phyloP scores from a whole-genome alignment of 2,113 vertebrate species.

The Chloebia gouldiae region DNA sequence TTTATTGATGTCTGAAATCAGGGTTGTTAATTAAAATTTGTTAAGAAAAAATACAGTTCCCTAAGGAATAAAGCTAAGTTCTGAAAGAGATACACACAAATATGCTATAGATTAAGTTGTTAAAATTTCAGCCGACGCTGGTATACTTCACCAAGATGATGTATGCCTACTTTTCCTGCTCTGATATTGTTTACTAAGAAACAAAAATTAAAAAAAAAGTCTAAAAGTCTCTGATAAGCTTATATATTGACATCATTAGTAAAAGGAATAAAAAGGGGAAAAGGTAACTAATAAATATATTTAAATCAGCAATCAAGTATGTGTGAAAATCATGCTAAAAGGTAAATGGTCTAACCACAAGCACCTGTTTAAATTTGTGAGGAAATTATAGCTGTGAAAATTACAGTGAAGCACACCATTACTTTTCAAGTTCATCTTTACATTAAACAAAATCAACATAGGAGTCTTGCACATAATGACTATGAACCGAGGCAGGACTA shows the following conservation, averaged over 20 bases:
- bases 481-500: not conserved
- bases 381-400: not conserved
- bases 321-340: not conserved
- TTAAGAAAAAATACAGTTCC: not conserved
- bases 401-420: not conserved
- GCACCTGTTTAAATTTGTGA: not conserved
- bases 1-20: not conserved
- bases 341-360: not conserved
- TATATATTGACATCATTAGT: not conserved
- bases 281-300: not conserved
- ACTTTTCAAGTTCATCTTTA: not conserved
- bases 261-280: not conserved
- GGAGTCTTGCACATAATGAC: not conserved
- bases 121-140: not conserved
- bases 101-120: not conserved
- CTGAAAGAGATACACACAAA: not conserved
- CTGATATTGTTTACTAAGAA: not conserved
- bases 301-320: not conserved
- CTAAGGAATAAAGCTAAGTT: not conserved
- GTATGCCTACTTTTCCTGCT: not conserved
- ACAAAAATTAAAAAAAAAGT: no score
- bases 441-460: not conserved
- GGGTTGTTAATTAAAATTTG: not conserved
- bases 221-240: not conserved
- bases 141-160: not conserved